Evolutionary conservation across 2,888 invertebrate genomes (phyloP), one percentile per base, ranked within the genome.

Genomic region (Drosophila paranaensis): DNA sequence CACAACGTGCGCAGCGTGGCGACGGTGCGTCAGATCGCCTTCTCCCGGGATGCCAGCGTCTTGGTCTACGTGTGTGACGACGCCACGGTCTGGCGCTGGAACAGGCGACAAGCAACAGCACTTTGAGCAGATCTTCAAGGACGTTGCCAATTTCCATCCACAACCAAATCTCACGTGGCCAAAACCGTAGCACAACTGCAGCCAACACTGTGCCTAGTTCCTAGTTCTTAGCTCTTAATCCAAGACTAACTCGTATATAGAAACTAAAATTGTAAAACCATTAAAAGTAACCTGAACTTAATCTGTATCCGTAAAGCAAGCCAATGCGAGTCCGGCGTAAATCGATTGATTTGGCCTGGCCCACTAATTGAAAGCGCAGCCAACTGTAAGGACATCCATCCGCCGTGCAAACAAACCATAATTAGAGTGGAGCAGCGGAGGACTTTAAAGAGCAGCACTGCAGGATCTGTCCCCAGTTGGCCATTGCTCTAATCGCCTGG

Each of bases 1-100:
- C 95, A 96, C 71, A 98, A 99, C 93, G 95, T 96, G 14, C 95
- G 97, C 81, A 98, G 98, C 91, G 95, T 94, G 6, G 95, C 97
- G n/a, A 97, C 98, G 0, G 97, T 99, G 30, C 94, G 99, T 72
- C 99, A 99, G 93, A 98, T 98, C 5, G 96, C 97, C 55, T 94
- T 99, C 69, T 98, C 97, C 39, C 94, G 97, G 20, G 97, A 98
- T 91, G 98, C 98, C 30, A 95, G 95, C 73, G 95, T 97, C 40
- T 93, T 99, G 66, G 93, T 99, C n/a, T 97, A 97, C 76, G 98
- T 98, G 54, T 98, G 98, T 93, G 99, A 99, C 90, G 98, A 99
- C 93, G 97, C 97, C 6, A 97, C 98, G 20, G 96, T 99, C 82
- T 99, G 98, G 98, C 94, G 99, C 82, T 99, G 98, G 98, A 98